Evolutionary conservation across 2,797 vertebrate genomes (phyloP).

Genomic region (Crenuchus spilurus): DNA sequence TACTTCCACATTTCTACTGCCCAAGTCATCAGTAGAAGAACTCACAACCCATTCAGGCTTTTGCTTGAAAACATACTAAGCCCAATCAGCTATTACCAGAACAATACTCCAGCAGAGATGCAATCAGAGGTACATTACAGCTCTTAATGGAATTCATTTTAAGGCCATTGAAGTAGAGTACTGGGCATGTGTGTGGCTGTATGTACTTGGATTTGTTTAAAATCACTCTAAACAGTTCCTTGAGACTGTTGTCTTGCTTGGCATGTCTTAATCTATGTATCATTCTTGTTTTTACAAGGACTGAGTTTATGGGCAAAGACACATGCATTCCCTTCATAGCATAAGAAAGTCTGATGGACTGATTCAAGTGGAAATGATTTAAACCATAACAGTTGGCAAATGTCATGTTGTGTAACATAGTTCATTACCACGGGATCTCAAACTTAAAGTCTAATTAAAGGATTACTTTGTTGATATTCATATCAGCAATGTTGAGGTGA

Average conservation of each 20-base stretch:
- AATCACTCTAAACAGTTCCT: not conserved
- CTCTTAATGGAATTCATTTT: conserved; percentile 42
- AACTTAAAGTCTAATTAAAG: conserved; percentile 11
- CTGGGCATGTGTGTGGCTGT: conserved; percentile 1
- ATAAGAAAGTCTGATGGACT: not conserved
- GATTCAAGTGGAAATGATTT: conserved; percentile 7
- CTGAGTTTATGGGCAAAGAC: not conserved
- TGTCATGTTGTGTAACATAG: conserved; percentile 1
- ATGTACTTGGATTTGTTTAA: not conserved
- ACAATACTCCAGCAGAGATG: conserved; percentile 43
- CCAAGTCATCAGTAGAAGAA: conserved; percentile 7
- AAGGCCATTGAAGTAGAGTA: not conserved
- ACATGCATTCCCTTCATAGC: conserved; percentile 6
- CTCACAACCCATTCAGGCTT: too few relatives aligned
- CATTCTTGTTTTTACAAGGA: conserved; percentile 4
- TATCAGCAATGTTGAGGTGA: not conserved
- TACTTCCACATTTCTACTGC: conserved; percentile 54
- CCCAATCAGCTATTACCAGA: not conserved
- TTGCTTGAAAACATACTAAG: not conserved
- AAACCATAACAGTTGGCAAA: not conserved
- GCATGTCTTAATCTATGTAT: conserved; percentile 1
- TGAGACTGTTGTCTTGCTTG: conserved; percentile 1
- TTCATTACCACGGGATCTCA: not conserved
- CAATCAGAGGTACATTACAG: conserved; percentile 49
- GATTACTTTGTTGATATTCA: not conserved